Evolutionary conservation across 2,888 invertebrate genomes (phyloP), one percentile per base, ranked within the genome.

Genomic region (Heliothis peltigera): DNA sequence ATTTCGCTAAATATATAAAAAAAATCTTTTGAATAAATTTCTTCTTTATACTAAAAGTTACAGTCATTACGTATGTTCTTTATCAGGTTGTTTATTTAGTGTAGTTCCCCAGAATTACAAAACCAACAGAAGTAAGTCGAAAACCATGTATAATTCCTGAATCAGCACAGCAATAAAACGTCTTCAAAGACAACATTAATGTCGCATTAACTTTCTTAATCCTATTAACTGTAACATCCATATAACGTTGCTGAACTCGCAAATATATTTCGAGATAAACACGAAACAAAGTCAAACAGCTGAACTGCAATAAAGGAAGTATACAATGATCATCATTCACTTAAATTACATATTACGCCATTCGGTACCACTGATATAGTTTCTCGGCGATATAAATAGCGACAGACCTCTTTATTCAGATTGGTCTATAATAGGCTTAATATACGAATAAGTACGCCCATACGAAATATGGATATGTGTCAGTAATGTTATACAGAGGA

Each of bases 281-380:
- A 71, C 54, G 49, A 66, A 75, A 70, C 63, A 63, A 71, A 65
- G 62, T 70, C 64, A 64, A 58, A 74, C 35, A 65, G 67, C 51
- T 52, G 57, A 71, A 66, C 77, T 73, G 79, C 70, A 75, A 80
- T 79, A 83, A 74, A 83, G 86, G 87, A 87, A 84, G 83, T 80
- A 67, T 65, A 81, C 88, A 88, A 89, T 88, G 84, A 88, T 83
- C 84, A 86, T 87, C 79, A 81, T 82, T 87, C 86, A 85, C 77
- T 80, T 71, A 60, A 79, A 84, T 73, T 71, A 71, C 76, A 79
- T 76, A 77, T 87, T 87, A 87, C 84, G 82, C 84, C 79, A 84
- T 80, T 80, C 58, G 60, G 64, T 68, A 60, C 70, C 62, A 32
- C 70, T 68, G 51, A 78, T 75, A 60, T 69, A 75, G 75, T 66